Base-by-base conservation (phyloP, 2,797 vertebrate species). In the Garrulus glandarius region DNA sequence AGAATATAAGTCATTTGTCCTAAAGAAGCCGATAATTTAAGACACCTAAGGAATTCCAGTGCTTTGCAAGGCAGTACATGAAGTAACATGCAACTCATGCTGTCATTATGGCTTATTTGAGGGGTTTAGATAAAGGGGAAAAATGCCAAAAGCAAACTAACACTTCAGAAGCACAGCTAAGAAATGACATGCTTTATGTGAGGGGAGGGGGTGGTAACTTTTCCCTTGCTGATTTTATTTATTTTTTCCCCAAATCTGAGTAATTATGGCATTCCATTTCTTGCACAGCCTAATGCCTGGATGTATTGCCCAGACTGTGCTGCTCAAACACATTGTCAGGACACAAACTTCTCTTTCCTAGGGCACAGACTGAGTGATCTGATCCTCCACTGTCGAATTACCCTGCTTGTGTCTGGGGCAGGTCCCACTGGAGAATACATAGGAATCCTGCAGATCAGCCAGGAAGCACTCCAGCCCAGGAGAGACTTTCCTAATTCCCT, bases 91-190 rank as follows among this genome's bases (percentile, higher is more conserved):
- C 72, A 89, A 37, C 85, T 80, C 43, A 19, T 56, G 72, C 88
- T 95, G 90, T 96, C 96, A 95, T 96, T 96, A 96, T n/a, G 70
- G 79, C 92, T 95, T 89, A 87, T 89, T 94, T 90, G 90, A 95
- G 93, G 88, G 70, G 77, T 91, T 92, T 93, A 95, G 86, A 94
- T 95, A 95, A 94, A 93, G 86, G n/a, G 76, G 65, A 22, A 92
- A 94, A 96, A n/a, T 95, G 96, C 96, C 95, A 97, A 96, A 93
- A 97, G 95, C 86, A 89, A 97, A 91, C 71, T 95, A 94, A 94
- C 78, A 92, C 95, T 96, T 96, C 92, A 95, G 95, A 95, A 72
- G 55, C 90, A 83, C 75, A 64, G 93, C 34, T 91, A 47, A 94
- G 95, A 96, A 92, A 77, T 92, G 17, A 89, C 91, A 92, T 49